These are phyloP conservation scores for Drepana arcuata DNA, from an alignment of 1,140 invertebrate genomes.

Conservation along the genomic window DNA sequence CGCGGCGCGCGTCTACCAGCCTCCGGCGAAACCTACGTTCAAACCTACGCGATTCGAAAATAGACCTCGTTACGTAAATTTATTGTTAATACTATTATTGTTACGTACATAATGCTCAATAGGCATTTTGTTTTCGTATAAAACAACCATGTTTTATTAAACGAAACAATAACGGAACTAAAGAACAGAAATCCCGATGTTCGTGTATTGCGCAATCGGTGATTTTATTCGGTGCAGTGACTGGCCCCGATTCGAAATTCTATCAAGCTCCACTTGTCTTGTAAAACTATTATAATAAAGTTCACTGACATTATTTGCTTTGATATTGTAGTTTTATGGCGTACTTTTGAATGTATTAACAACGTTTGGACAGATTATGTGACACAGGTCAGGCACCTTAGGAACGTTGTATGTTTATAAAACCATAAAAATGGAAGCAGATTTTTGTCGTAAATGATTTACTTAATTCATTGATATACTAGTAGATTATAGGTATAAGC, in stretches of 20 bases:
- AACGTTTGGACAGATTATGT: no score
- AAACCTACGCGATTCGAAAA: slow-evolving; percentile 16
- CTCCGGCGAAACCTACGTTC: slow-evolving; percentile 15
- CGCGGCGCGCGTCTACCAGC: slow-evolving; percentile 6
- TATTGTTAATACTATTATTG: slow-evolving; percentile 16
- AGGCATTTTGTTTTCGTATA: no score
- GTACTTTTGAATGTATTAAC: slow-evolving; percentile 2
- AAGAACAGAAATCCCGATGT: slow-evolving; percentile 27
- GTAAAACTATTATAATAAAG: slow-evolving; percentile 24
- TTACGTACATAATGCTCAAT: no score
- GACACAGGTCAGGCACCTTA: no score
- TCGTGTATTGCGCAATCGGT: slow-evolving; percentile 27
- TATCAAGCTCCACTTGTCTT: slow-evolving; percentile 15
- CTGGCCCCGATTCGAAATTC: slow-evolving; percentile 19
- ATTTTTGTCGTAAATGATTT: no score
- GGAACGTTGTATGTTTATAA: no score
- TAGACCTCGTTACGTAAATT: slow-evolving; percentile 17
- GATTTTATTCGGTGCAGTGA: slow-evolving; percentile 23
- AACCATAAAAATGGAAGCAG: no score
- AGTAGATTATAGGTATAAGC: no score
- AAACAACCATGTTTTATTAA: slow-evolving; percentile 24
- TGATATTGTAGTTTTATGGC: slow-evolving; percentile 4
- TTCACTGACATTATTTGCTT: slow-evolving; percentile 22
- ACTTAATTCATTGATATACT: no score
- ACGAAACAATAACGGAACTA: slow-evolving; percentile 26